These are phyloP conservation scores for Argyrosomus japonicus DNA, from an alignment of 2,113 vertebrate genomes.

Conservation along the genomic window DNA sequence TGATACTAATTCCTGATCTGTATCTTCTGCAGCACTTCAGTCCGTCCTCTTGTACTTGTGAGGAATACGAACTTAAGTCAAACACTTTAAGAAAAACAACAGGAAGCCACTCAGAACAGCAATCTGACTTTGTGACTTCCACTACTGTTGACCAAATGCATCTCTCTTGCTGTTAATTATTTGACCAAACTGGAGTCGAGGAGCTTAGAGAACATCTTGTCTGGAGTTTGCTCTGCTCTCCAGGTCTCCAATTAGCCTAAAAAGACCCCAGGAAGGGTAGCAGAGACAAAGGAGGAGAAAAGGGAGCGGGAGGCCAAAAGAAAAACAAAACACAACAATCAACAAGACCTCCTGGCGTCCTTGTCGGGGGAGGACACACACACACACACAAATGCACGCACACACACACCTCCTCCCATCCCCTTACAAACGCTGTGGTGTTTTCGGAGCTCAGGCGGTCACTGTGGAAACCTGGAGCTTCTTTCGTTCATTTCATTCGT, in stretches of 20 bases:
- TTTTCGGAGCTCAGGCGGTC: constrained; percentile 83
- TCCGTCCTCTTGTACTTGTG: constrained; percentile 43
- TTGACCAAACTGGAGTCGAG: constrained; percentile 82
- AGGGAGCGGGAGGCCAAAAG: constrained; percentile 58
- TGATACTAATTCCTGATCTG: constrained; percentile 45
- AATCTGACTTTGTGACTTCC: constrained; percentile 73
- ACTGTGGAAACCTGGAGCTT: constrained; percentile 89
- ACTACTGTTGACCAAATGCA: constrained; percentile 73
- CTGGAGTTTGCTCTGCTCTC: constrained; percentile 72
- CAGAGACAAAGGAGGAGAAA: constrained; percentile 70
- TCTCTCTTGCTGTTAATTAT: constrained; percentile 79
- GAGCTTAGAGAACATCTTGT: constrained; percentile 70
- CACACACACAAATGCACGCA: constrained; percentile 22
- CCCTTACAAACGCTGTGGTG: constrained; percentile 67
- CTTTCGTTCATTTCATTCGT: constrained; percentile 73
- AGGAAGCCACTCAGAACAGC: constrained; percentile 65
- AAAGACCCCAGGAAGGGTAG: constrained; percentile 71
- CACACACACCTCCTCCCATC: constrained; percentile 49
- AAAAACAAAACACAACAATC: constrained; percentile 82
- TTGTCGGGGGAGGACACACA: constrained; percentile 61
- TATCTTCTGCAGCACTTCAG: constrained; percentile 27
- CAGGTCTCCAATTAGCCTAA: constrained; percentile 82
- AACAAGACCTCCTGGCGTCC: constrained; percentile 79
- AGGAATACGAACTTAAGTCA: constrained; percentile 61
- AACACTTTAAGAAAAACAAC: constrained; percentile 72